Base-by-base conservation (phyloP, 2,797 vertebrate species). In the Benthosema pterotum region DNA sequence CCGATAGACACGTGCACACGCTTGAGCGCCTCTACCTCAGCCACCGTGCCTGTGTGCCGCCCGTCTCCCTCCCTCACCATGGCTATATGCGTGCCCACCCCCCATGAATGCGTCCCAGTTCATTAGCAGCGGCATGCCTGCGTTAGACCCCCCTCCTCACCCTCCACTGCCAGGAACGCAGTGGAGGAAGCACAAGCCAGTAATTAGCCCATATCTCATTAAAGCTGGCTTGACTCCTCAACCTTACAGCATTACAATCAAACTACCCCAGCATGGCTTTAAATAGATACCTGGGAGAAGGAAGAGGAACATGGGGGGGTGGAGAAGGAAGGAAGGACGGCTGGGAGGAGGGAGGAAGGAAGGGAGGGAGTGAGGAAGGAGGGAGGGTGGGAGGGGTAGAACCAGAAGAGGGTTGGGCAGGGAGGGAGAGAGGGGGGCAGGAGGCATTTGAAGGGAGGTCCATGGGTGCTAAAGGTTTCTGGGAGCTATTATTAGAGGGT, bases 191-290 rank as follows among this genome's bases (percentile, higher is more conserved):
- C 70, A 89, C 88, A 90, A 92, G 88, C 89, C 89, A 90, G 91
- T 93, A 94, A 95, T 96, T 96, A 95, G 90, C 90, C 80, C 67
- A 89, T 91, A 93, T 94, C 93, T 94, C 92, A 93, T 95, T 95
- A 94, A 89, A 93, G 72, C 80, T 56, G 87, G 85, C 88, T 87
- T 80, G 83, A 90, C 92, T 93, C 86, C 86, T 91, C 90, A 87
- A 89, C 86, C 90, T 90, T 84, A 87, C 89, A 85, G 76, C 74
- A 83, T 86, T 74, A 60, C 72, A 87, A 88, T 82, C 83, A 84
- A 83, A 83, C 57, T 67, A 55, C 59, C 63, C 77, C 65, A 75
- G 83, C 51, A 15, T 57, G 81, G 84, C 89, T 93, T 83, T 52
- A 78, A 93, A 87, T 78, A 88, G 87, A 86, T 53, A 71, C 72